phyloP scores from a whole-genome alignment of 1,140 invertebrate species.

The Brachionus sp. region DNA sequence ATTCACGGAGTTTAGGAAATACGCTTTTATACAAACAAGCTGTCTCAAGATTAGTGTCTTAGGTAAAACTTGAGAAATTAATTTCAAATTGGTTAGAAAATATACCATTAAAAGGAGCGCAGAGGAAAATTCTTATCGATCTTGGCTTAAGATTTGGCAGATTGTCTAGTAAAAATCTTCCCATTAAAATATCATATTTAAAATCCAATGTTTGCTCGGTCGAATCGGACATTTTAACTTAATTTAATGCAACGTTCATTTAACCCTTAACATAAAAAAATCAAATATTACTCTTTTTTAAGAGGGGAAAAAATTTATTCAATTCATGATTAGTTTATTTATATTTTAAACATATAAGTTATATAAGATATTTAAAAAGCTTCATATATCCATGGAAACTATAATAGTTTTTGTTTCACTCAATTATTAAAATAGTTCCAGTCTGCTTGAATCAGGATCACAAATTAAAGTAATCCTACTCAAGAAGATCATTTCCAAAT shows the following conservation, averaged over 20 bases:
- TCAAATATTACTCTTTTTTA: background rate
- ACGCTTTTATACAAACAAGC: background rate
- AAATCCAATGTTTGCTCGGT: background rate
- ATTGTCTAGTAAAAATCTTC: background rate
- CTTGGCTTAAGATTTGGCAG: background rate
- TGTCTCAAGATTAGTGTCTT: slow-evolving; percentile 25
- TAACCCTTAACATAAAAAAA: background rate
- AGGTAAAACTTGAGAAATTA: background rate
- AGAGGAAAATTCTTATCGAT: slow-evolving; percentile 23
- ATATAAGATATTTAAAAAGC: slow-evolving; percentile 38
- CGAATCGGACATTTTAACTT: background rate
- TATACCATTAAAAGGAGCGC: slow-evolving; percentile 28
- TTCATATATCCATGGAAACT: slow-evolving; percentile 33
- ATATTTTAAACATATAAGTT: slow-evolving; percentile 27
- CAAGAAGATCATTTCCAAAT: background rate
- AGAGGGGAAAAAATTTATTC: background rate
- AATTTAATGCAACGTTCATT: background rate
- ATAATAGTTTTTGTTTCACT: background rate
- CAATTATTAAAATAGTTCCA: slow-evolving; percentile 3
- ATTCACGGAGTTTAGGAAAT: slow-evolving; percentile 13
- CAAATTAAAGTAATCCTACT: background rate
- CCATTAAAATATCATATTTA: slow-evolving; percentile 20
- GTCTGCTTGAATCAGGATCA: background rate
- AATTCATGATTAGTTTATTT: slow-evolving; percentile 23
- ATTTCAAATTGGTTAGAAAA: background rate